Evolutionary conservation across 2,888 invertebrate genomes (phyloP).

Genomic region (Cephus pygmeus): DNA sequence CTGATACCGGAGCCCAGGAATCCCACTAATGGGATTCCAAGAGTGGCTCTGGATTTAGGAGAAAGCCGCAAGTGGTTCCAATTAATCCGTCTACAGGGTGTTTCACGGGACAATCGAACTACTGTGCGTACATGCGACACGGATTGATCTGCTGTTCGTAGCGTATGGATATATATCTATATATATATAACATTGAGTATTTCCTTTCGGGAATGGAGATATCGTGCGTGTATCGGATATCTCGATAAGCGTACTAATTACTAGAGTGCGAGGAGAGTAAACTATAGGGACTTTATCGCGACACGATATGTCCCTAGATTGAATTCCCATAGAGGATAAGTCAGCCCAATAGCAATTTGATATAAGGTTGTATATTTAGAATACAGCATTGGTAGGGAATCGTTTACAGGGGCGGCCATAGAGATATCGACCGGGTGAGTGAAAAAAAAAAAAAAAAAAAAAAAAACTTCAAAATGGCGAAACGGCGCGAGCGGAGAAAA

Average conservation of each 20-base stretch:
- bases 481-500: background rate
- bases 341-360: background rate
- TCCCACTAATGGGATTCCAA: background rate
- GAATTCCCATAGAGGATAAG: background rate
- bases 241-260: background rate
- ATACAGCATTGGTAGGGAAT: background rate
- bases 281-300: background rate
- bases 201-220: background rate
- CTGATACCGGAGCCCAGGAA: background rate
- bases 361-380: background rate
- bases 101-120: background rate
- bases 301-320: background rate
- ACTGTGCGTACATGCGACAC: background rate
- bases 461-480: background rate
- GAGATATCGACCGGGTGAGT: background rate
- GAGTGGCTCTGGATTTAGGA: background rate
- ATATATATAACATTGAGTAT: background rate
- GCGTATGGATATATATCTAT: background rate
- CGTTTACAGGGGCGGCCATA: background rate
- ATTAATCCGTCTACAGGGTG: background rate
- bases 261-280: background rate
- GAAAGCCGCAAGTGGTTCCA: background rate
- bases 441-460: background rate
- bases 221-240: background rate
- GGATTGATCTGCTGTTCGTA: background rate